Conservation (phyloP, 2,113 vertebrate genomes). For the Embiotoca jacksoni region DNA sequence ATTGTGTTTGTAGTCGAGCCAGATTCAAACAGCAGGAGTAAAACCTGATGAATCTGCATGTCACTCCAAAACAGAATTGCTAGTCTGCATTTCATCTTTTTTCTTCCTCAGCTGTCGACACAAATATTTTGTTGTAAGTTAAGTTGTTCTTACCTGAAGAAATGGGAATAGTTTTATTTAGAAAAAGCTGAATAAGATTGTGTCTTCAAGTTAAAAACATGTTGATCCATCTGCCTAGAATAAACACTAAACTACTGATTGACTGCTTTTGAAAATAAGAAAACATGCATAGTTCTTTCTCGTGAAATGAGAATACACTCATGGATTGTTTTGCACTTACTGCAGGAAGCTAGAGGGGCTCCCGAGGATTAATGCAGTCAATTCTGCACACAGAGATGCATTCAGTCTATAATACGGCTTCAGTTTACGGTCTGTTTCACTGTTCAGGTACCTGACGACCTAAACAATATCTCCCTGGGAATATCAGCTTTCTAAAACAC, state of each 20-base stretch:
- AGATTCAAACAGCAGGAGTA: conserved; percentile 23
- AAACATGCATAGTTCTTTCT: not conserved
- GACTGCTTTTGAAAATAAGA: not conserved
- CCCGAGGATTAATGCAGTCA: not conserved
- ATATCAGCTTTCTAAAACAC: conserved; percentile 39
- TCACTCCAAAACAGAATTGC: conserved; percentile 18
- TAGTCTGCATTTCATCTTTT: conserved; percentile 7
- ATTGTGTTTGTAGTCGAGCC: conserved; percentile 23
- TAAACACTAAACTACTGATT: not conserved
- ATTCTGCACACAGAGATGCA: not conserved
- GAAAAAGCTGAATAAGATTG: no score
- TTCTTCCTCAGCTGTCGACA: conserved; percentile 3
- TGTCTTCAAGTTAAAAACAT: conserved; percentile 2
- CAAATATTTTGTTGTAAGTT: not conserved
- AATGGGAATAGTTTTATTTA: not conserved
- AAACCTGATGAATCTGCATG: conserved; percentile 38
- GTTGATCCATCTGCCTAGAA: not conserved
- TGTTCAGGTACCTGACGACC: conserved; percentile 22
- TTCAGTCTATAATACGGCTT: not conserved
- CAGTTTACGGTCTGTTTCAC: not conserved
- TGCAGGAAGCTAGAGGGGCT: not conserved
- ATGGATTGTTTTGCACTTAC: not conserved
- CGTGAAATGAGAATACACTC: not conserved
- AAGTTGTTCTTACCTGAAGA: not conserved
- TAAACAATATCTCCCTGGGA: conserved; percentile 39